These are phyloP conservation scores for Siniperca chuatsi DNA, from an alignment of 2,113 vertebrate genomes.

Conservation along the genomic window DNA sequence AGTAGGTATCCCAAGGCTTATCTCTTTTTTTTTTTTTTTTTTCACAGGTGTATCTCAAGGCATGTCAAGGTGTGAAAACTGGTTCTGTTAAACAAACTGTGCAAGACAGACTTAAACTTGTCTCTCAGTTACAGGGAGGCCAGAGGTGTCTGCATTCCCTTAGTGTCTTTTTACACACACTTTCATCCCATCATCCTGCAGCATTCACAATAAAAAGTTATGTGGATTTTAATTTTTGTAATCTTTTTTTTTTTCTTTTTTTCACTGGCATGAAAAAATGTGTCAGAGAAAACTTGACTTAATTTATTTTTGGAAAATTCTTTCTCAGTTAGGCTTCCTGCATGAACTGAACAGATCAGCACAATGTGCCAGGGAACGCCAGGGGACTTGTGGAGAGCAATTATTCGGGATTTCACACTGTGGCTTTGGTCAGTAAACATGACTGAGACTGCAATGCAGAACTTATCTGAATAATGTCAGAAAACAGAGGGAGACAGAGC, in stretches of 20 bases:
- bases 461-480: conserved; percentile 77
- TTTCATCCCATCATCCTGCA: conserved; percentile 20
- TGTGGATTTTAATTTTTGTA: neutral
- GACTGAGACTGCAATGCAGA: conserved; percentile 75
- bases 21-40: neutral
- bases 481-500: conserved; percentile 46
- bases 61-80: conserved; percentile 1
- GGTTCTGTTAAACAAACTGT: neutral
- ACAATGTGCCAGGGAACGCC: conserved; percentile 59
- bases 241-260: neutral
- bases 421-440: conserved; percentile 80
- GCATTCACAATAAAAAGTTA: neutral
- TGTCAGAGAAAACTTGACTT: conserved; percentile 24
- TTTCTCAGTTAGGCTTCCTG: conserved; percentile 53
- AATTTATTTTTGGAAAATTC: conserved; percentile 51
- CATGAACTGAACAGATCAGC: conserved; percentile 53
- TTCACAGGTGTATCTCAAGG: neutral
- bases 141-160: neutral
- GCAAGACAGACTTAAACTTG: neutral
- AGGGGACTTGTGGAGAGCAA: conserved; percentile 73
- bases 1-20: neutral
- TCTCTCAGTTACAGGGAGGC: conserved; percentile 1
- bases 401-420: conserved; percentile 81
- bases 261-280: conserved; percentile 1
- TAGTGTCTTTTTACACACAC: neutral